Conservation (phyloP, 1,140 invertebrate genomes). For the Bombus polaris region DNA sequence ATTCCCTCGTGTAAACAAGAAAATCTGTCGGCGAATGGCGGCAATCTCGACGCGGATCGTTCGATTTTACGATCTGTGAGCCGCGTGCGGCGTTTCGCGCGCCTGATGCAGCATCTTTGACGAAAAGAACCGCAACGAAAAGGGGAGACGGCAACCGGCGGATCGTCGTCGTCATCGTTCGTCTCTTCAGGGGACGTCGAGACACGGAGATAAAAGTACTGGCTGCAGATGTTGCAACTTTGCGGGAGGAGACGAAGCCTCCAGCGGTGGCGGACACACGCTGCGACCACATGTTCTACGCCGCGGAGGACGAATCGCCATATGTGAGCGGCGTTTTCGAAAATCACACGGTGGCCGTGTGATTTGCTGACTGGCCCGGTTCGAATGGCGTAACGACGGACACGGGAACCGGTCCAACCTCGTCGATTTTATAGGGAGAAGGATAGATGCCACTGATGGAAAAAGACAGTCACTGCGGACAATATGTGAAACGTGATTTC, state of each 20-base stretch:
- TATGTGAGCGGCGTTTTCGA: slow-evolving; percentile 16
- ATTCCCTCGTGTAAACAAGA: slow-evolving; percentile 5
- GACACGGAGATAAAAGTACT: slow-evolving; percentile 22
- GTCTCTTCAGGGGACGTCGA: background rate
- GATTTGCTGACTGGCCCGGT: slow-evolving; percentile 16
- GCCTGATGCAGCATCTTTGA: slow-evolving; percentile 1
- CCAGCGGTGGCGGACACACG: slow-evolving; percentile 38
- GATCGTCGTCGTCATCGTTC: background rate
- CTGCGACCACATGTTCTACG: slow-evolving; percentile 35
- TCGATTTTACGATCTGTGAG: slow-evolving; percentile 15
- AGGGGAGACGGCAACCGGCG: background rate
- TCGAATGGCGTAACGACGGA: background rate
- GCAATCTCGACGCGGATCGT: background rate
- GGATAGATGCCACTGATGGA: background rate
- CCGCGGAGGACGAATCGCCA: background rate
- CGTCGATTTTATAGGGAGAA: background rate
- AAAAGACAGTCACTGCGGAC: background rate
- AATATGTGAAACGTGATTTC: background rate
- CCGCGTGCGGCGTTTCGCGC: background rate
- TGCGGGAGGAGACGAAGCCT: slow-evolving; percentile 35
- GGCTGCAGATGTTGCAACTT: slow-evolving; percentile 47
- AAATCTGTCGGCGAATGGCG: background rate
- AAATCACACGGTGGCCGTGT: slow-evolving; percentile 21
- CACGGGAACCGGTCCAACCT: background rate
- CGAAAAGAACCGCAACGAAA: background rate